Base-by-base conservation (phyloP, 2,888 invertebrate genomes). In the Scaeva pyrastri region DNA sequence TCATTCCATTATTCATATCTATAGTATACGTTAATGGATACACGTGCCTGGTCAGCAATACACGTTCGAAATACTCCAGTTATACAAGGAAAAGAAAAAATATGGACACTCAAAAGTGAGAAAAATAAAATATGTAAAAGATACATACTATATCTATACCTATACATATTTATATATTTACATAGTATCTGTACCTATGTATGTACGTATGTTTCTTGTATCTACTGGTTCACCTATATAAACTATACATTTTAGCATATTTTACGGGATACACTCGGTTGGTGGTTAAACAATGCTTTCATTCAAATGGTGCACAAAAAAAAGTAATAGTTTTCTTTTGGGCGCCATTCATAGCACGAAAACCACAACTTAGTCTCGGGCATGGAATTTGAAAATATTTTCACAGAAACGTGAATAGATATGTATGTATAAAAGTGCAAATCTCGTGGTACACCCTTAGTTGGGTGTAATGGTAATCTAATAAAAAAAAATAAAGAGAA, bases 1-100 rank as follows among this genome's bases (percentile, higher is more conserved):
- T 58, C 31, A 75, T 77, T 86, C 74, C 14, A 39, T 62, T 70
- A 73, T 68, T 72, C 72, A 72, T 62, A 70, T 56, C 16, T 45
- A 66, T 31, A 8, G 31, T 48, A 26, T 39, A 31, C 21, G 55
- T 56, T 70, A 78, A 84, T 80, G 62, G 73, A 64, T 72, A 52
- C 77, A 86, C 81, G 86, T 86, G 86, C 58, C 71, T 81, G 81
- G 74, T 74, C 80, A 80, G 43, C 60, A 62, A 19, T 76, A 80
- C 80, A 85, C 85, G 85, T 85, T 58, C 62, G 23, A 56, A 71
- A 74, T 74, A 68, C 43, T 70, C 50, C 64, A 72, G 75, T 71
- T 78, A 64, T 62, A 23, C 21, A 62, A 41, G 60, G 52, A 82
- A 39, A 19, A 55, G 41, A 66, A 26, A 62, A 62, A 50, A 43